Evolutionary conservation across 2,888 invertebrate genomes (phyloP), one percentile per base, ranked within the genome.

Genomic region (Pyrrhosoma nymphula): DNA sequence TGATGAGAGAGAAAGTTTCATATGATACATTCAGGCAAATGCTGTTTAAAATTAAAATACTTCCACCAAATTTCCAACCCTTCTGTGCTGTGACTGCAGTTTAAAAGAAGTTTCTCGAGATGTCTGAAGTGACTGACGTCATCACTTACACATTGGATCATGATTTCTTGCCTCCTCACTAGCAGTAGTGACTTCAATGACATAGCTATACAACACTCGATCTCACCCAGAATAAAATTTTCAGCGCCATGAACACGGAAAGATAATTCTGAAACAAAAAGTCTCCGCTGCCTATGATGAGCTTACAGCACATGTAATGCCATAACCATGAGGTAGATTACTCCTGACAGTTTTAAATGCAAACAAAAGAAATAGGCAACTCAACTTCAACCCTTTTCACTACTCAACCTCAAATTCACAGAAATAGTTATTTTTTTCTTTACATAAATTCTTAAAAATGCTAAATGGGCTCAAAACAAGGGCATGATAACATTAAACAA

Each of bases 281-380:
- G 35, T 82, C 23, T 82, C 18, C 35, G 82, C 82, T 82, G 82
- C 82, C 35, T 26, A 82, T 18, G 30, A 10, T 26, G 30, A 3
- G n/a, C 82, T 35, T 35, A 82, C 30, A 35, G 82, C 12, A 82
- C 35, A 82, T 35, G 12, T 16, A 82, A 82, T 82, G 82, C 82
- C 30, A 82, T 35, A 82, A 82, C 35, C 82, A 93, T 93, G 93
- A 93, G 93, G 93, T 93, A 93, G 93, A 69, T 93, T n/a, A 93
- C 16, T 93, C 39, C n/a, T n/a, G n/a, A 47, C 47, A 75, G 35
- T 91, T 63, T 60, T 47, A 23, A 69, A 93, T 26, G 47, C 39
- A 63, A 93, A 26, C 60, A 60, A 26, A 26, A 26, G 8, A 89
- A 93, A 93, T 30, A 69, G 93, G 93, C 93, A 93, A 93, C 93